These are phyloP conservation scores for Thymelicus lineola DNA, from an alignment of 2,888 invertebrate genomes.

Conservation along the genomic window DNA sequence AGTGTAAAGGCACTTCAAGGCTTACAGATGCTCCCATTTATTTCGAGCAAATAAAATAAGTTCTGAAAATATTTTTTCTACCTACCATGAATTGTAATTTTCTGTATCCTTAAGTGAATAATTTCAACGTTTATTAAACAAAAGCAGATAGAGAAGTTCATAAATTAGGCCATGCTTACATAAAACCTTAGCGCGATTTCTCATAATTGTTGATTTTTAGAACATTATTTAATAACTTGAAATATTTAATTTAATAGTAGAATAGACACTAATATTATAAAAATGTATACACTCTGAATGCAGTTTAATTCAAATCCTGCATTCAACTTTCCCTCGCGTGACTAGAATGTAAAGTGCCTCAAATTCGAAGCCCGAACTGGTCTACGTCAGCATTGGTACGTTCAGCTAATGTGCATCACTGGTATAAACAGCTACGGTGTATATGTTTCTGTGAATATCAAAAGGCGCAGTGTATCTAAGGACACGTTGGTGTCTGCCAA, in stretches of 20 bases:
- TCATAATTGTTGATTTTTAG: conserved; percentile 36
- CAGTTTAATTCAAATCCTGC: conserved; percentile 51
- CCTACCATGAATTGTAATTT: neutral
- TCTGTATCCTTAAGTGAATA: neutral
- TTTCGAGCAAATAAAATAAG: neutral
- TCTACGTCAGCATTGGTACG: conserved; percentile 10
- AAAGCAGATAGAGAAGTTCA: neutral
- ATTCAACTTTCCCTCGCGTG: conserved; percentile 43
- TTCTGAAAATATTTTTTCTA: conserved; percentile 1
- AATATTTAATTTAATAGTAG: conserved; percentile 41
- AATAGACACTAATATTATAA: conserved; percentile 52
- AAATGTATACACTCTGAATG: conserved; percentile 55
- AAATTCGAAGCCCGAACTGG: conserved; percentile 13
- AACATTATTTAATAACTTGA: conserved; percentile 28
- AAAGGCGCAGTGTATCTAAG: too few species aligned
- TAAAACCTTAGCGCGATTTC: conserved; percentile 21
- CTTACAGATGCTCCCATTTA: neutral
- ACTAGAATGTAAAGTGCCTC: conserved; percentile 49
- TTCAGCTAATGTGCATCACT: conserved; percentile 1
- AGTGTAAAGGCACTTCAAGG: conserved; percentile 24
- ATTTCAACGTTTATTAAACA: neutral
- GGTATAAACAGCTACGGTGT: neutral
- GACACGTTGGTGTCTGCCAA: too few species aligned
- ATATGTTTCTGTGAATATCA: too few species aligned
- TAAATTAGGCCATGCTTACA: conserved; percentile 18